These are phyloP conservation scores for Apomyelois bistriatella DNA, from an alignment of 2,888 invertebrate species.

Conservation along the genomic window DNA sequence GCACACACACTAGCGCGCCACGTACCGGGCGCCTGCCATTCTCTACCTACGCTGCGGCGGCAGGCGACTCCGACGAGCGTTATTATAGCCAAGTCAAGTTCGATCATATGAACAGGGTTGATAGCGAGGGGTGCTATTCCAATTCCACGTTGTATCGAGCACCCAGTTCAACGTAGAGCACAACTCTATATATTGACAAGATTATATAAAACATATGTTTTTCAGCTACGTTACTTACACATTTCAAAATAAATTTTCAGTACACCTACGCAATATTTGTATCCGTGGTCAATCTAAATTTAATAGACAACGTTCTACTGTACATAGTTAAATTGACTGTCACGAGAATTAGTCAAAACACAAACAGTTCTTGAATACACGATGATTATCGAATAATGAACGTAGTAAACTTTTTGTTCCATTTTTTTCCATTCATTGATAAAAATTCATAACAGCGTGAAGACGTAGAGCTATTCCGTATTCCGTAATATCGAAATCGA, in stretches of 20 bases:
- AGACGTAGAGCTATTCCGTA: slow-evolving; percentile 57
- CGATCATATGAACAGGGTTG: slow-evolving; percentile 59
- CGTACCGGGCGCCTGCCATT: slow-evolving; percentile 59
- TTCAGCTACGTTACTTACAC: too few relatives aligned
- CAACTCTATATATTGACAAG: too few relatives aligned
- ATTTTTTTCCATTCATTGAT: slow-evolving; percentile 64
- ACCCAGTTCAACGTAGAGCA: neutral
- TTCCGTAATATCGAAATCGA: slow-evolving; percentile 45
- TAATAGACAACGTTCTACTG: too few relatives aligned
- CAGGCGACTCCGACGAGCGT: slow-evolving; percentile 40
- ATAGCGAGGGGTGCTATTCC: slow-evolving; percentile 51
- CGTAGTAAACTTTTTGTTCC: slow-evolving; percentile 46
- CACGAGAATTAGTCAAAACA: neutral
- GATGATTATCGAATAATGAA: slow-evolving; percentile 53
- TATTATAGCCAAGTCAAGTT: slow-evolving; percentile 48
- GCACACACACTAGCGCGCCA: slow-evolving; percentile 54
- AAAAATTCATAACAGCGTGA: slow-evolving; percentile 49
- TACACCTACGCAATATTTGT: too few relatives aligned
- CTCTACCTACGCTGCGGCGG: slow-evolving; percentile 49
- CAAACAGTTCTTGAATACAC: slow-evolving; percentile 29
- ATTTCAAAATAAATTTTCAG: too few relatives aligned
- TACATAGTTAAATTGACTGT: neutral
- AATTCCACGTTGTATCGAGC: neutral
- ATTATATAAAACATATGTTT: too few relatives aligned
- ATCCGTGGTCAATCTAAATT: too few relatives aligned